phyloP scores from a whole-genome alignment of 2,888 invertebrate species.

The Oxystoma pomonae region DNA sequence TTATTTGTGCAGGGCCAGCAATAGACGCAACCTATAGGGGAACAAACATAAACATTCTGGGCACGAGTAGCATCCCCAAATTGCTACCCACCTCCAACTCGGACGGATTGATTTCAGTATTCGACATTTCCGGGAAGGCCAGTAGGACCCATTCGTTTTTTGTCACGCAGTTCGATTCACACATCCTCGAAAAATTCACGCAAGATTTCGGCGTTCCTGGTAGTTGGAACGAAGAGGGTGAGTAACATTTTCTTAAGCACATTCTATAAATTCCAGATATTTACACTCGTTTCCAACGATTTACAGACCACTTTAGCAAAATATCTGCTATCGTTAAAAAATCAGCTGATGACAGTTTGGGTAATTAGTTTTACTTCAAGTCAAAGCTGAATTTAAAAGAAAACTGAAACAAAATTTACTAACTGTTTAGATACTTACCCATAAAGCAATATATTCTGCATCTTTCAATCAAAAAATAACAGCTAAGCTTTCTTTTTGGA shows the following conservation, averaged over 20 bases:
- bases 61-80: slow-evolving; percentile 42
- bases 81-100: slow-evolving; percentile 55
- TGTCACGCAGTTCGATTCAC: slow-evolving; percentile 47
- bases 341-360: no score
- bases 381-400: no score
- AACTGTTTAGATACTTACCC: no score
- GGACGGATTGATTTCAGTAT: slow-evolving; percentile 71
- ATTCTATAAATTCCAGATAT: no score
- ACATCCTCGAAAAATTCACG: slow-evolving; percentile 45
- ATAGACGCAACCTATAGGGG: slow-evolving; percentile 44
- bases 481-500: no score
- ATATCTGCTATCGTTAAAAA: slow-evolving; percentile 1
- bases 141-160: slow-evolving; percentile 62
- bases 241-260: no score
- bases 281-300: background rate
- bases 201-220: slow-evolving; percentile 44
- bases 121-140: slow-evolving; percentile 78
- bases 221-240: slow-evolving; percentile 41
- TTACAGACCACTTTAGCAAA: slow-evolving; percentile 2
- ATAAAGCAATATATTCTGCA: no score
- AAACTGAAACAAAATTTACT: no score
- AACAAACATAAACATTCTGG: slow-evolving; percentile 29
- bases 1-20: slow-evolving; percentile 59
- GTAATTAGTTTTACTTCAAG: no score
- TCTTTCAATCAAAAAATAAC: no score